phyloP scores from a whole-genome alignment of 2,113 vertebrate species.

The Anguilla japonica region DNA sequence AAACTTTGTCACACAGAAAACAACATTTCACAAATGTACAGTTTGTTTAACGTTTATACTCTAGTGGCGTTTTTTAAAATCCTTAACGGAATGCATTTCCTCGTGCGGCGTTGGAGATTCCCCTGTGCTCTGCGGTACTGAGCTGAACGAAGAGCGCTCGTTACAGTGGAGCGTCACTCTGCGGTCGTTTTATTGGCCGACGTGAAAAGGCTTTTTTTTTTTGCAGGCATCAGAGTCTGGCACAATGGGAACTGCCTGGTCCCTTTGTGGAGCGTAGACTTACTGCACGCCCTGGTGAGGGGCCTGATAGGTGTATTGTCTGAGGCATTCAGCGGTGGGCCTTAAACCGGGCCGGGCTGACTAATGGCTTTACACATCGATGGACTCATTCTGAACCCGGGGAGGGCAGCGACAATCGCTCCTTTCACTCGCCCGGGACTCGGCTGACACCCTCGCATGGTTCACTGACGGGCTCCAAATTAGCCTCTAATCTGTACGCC shows the following conservation, averaged over 20 bases:
- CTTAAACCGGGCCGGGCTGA: slow-evolving; percentile 17
- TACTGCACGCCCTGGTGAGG: slow-evolving; percentile 27
- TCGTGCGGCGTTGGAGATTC: neutral
- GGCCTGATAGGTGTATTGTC: slow-evolving; percentile 55
- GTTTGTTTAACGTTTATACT: neutral
- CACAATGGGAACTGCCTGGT: slow-evolving; percentile 39
- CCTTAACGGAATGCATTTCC: neutral
- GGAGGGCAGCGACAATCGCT: slow-evolving; percentile 37
- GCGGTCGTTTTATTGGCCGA: slow-evolving; percentile 26
- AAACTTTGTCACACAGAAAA: neutral
- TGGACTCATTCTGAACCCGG: slow-evolving; percentile 34
- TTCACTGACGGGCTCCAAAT: slow-evolving; percentile 38
- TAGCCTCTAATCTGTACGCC: slow-evolving; percentile 33
- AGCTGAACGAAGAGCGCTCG: slow-evolving; percentile 5
- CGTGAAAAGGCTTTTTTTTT: slow-evolving; percentile 29
- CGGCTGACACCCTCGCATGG: slow-evolving; percentile 2
- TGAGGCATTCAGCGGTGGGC: slow-evolving; percentile 7
- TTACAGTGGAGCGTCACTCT: slow-evolving; percentile 5
- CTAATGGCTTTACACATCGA: slow-evolving; percentile 37
- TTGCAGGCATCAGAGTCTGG: slow-evolving; percentile 17
- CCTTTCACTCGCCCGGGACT: slow-evolving; percentile 30
- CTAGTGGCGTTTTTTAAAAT: neutral
- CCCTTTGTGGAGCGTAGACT: slow-evolving; percentile 35
- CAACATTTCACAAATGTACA: neutral
- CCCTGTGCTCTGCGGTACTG: slow-evolving; percentile 14